phyloP scores from a whole-genome alignment of 2,113 vertebrate species.

The Cercocebus atys region DNA sequence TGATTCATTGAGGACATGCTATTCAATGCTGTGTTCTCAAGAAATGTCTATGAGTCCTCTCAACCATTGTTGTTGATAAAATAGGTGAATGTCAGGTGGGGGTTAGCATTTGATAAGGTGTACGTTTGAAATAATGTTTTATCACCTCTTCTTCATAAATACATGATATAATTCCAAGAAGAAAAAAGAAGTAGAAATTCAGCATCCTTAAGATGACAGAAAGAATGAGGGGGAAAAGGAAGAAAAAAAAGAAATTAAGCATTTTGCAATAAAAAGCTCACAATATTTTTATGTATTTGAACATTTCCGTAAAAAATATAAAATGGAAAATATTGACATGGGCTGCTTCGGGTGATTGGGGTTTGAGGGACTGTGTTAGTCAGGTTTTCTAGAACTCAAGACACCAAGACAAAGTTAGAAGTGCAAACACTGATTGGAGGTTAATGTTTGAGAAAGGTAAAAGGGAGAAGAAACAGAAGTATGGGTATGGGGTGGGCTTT shows the following conservation, averaged over 20 bases:
- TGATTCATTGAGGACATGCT: not conserved
- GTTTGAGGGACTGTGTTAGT: not conserved
- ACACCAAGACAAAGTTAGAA: not conserved
- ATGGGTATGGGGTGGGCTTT: not conserved
- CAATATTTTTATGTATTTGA: not conserved
- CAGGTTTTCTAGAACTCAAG: not conserved
- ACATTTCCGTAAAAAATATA: not conserved
- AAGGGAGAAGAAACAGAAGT: not conserved
- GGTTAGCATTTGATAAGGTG: not conserved
- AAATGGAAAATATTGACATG: not conserved
- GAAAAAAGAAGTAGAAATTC: not conserved
- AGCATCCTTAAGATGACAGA: not conserved
- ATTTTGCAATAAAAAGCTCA: not conserved
- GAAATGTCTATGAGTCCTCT: not conserved
- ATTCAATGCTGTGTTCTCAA: not conserved
- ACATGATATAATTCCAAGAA: not conserved
- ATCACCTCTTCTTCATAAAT: not conserved
- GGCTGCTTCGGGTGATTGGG: not conserved
- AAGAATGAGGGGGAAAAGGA: not conserved
- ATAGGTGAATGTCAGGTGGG: not conserved
- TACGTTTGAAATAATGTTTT: not conserved
- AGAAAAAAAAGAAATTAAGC: not conserved
- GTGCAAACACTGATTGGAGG: not conserved
- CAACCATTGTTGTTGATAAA: not conserved
- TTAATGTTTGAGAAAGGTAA: not conserved